Conservation (phyloP, 2,888 invertebrate species). For the Diachrysia chrysitis region DNA sequence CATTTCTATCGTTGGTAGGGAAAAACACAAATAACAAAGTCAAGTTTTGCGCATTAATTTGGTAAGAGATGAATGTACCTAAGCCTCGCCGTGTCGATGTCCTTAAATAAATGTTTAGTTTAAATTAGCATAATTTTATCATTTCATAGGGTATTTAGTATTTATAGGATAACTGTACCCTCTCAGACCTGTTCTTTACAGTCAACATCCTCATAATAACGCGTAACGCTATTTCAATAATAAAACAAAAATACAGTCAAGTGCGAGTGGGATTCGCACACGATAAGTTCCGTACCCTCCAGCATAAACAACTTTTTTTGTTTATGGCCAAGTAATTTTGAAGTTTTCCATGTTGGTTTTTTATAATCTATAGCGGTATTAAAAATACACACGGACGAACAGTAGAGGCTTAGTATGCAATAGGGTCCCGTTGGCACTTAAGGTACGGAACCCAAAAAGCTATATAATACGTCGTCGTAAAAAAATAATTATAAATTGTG, state of each 20-base stretch:
- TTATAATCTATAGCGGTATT: too few species aligned
- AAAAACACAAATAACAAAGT: not conserved
- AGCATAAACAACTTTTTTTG: too few species aligned
- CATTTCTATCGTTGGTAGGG: not conserved
- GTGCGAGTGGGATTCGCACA: not conserved
- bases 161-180: conserved; percentile 72
- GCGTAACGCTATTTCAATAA: conserved; percentile 37
- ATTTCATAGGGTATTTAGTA: conserved; percentile 35
- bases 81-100: conserved; percentile 51
- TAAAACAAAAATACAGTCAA: conserved; percentile 28
- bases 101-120: conserved; percentile 46
- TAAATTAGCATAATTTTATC: conserved; percentile 42
- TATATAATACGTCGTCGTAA: too few species aligned
- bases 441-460: too few species aligned
- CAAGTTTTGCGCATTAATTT: not conserved
- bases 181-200: conserved; percentile 69
- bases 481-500: too few species aligned
- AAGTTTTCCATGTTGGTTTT: too few species aligned
- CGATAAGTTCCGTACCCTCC: too few species aligned
- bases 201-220: conserved; percentile 77
- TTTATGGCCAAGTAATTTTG: too few species aligned
- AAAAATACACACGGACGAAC: too few species aligned
- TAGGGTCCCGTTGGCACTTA: too few species aligned
- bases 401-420: too few species aligned
- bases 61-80: conserved; percentile 12